A percentile compares a stretch with the other conserved stretches of the same genome.
phyloP scores from a whole-genome alignment of 2,888 invertebrate genomes.

The Aromia moschata region DNA sequence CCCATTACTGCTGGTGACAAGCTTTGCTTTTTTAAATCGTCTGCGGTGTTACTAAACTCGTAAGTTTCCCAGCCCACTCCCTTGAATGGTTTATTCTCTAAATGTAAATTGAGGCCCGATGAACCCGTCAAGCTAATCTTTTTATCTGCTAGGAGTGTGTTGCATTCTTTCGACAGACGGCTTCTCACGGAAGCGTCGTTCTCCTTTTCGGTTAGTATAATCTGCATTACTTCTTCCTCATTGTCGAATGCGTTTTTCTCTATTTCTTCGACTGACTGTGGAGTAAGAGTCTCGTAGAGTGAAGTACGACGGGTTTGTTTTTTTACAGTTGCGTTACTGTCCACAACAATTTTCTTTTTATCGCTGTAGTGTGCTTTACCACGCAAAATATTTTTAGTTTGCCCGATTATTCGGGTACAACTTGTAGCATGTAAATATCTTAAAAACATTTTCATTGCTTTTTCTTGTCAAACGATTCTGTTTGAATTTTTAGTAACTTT shows the following conservation, averaged over 20 bases:
- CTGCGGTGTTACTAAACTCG: conserved; percentile 7
- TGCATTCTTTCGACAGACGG: conserved; percentile 43
- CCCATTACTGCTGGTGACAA: neutral
- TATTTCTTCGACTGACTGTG: conserved; percentile 25
- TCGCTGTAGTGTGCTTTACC: conserved; percentile 11
- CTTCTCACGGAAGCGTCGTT: conserved; percentile 39
- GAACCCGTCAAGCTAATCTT: conserved; percentile 21
- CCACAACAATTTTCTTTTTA: conserved; percentile 6
- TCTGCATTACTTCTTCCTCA: conserved; percentile 25
- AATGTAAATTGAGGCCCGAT: conserved; percentile 28
- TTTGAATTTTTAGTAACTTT: neutral
- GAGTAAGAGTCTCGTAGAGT: conserved; percentile 4
- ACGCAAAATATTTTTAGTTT: neutral
- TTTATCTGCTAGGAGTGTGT: conserved; percentile 20
- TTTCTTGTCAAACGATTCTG: neutral
- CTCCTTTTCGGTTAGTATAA: conserved; percentile 38
- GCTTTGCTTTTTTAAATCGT: neutral
- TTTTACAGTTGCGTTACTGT: neutral
- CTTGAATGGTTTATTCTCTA: conserved; percentile 23
- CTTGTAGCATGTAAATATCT: neutral
- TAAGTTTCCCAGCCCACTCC: conserved; percentile 23
- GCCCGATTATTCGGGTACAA: neutral
- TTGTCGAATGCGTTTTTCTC: conserved; percentile 13
- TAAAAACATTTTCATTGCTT: neutral
- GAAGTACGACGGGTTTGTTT: neutral